phyloP scores from a whole-genome alignment of 1,140 invertebrate species.

The Zaprionus taronus region DNA sequence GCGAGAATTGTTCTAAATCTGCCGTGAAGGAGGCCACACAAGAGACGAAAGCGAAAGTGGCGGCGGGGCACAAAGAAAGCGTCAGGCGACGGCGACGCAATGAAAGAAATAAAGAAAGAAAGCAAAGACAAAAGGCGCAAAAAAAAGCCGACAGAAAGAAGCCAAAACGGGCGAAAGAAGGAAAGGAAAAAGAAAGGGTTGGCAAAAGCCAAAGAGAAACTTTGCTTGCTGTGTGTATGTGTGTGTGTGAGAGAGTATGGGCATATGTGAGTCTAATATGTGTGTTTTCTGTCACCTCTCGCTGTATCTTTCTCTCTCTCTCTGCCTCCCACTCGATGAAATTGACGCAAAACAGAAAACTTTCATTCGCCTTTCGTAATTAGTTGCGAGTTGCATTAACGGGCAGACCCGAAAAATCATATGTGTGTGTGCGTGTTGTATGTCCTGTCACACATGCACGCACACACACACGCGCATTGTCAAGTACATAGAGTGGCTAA shows the following conservation, averaged over 20 bases:
- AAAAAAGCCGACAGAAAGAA: not conserved
- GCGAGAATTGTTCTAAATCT: conserved; percentile 75
- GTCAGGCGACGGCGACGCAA: not conserved
- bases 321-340: conserved; percentile 14
- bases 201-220: not conserved
- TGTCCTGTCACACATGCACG: conserved; percentile 30
- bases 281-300: too few species aligned
- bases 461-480: conserved; percentile 14
- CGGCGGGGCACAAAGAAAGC: conserved; percentile 14
- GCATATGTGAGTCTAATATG: not conserved
- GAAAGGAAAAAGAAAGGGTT: not conserved
- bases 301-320: not conserved
- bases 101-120: not conserved
- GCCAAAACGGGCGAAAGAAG: not conserved
- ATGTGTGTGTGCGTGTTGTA: conserved; percentile 22
- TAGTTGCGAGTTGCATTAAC: conserved; percentile 57
- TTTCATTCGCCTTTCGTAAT: conserved; percentile 74
- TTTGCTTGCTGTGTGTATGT: not conserved
- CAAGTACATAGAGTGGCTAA: conserved; percentile 23
- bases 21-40: conserved; percentile 15
- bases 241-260: not conserved
- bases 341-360: conserved; percentile 56
- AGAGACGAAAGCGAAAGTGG: not conserved
- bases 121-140: conserved; percentile 2
- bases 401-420: conserved; percentile 24